phyloP scores from a whole-genome alignment of 2,888 invertebrate genomes.

The Eutolmus rufibarbis region DNA sequence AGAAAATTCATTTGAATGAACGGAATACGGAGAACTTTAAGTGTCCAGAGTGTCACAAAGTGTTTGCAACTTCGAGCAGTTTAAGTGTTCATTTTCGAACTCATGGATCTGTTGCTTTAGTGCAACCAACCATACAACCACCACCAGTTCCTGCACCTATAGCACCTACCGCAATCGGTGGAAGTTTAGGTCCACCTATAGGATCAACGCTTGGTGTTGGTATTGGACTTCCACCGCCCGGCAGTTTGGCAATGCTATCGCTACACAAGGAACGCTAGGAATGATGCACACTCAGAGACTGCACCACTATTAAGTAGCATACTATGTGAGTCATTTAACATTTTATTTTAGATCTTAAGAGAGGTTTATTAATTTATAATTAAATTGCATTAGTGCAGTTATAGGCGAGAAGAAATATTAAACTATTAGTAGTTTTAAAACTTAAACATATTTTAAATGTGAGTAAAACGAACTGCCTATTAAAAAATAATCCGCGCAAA shows the following conservation, averaged over 20 bases:
- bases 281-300: slow-evolving; percentile 58
- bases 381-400: neutral
- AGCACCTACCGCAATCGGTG: slow-evolving; percentile 52
- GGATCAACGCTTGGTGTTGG: slow-evolving; percentile 53
- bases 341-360: neutral
- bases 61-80: slow-evolving; percentile 58
- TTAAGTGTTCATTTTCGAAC: slow-evolving; percentile 60
- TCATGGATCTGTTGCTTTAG: slow-evolving; percentile 1
- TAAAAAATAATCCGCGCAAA: too few relatives aligned
- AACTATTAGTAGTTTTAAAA: neutral
- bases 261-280: slow-evolving; percentile 55
- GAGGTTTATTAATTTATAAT: neutral
- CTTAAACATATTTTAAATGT: neutral
- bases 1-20: slow-evolving; percentile 58
- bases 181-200: slow-evolving; percentile 53
- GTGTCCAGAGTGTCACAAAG: slow-evolving; percentile 62
- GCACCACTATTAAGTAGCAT: slow-evolving; percentile 55
- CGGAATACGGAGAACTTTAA: slow-evolving; percentile 56
- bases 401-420: neutral
- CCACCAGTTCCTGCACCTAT: slow-evolving; percentile 48
- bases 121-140: slow-evolving; percentile 40
- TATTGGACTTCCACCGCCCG: slow-evolving; percentile 55
- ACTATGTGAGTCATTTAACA: neutral
- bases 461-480: neutral
- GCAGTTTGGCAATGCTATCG: slow-evolving; percentile 51